phyloP scores from a whole-genome alignment of 2,888 invertebrate species.

The Epirrita christyi region DNA sequence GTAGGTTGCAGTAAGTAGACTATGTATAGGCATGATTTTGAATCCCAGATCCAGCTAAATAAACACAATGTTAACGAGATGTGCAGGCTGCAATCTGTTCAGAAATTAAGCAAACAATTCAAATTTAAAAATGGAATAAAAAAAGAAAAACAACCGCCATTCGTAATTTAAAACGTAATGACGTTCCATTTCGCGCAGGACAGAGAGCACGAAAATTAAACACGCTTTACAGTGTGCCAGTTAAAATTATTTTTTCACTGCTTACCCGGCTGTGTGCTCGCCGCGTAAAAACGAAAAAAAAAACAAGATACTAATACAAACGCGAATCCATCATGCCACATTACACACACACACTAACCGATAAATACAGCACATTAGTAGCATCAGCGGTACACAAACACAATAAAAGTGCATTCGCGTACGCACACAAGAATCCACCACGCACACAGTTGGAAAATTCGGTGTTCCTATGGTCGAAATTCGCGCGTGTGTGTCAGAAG shows the following conservation, averaged over 20 bases:
- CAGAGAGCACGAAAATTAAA: conserved; percentile 83
- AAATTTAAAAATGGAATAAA: conserved; percentile 73
- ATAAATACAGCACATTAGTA: conserved; percentile 54
- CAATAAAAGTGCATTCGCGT: conserved; percentile 70
- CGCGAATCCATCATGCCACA: conserved; percentile 77
- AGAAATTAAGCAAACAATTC: conserved; percentile 69
- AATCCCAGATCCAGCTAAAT: conserved; percentile 6
- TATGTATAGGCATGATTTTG: not conserved
- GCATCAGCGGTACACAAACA: conserved; percentile 56
- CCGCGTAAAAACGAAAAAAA: conserved; percentile 49
- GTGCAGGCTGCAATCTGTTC: conserved; percentile 43
- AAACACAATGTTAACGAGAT: conserved; percentile 33
- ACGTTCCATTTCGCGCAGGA: conserved; percentile 80
- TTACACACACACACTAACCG: conserved; percentile 63
- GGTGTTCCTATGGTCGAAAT: conserved; percentile 82
- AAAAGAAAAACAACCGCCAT: conserved; percentile 68
- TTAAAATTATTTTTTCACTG: conserved; percentile 83
- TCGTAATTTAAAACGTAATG: conserved; percentile 84
- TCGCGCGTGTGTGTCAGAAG: conserved; percentile 58
- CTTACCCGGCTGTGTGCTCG: conserved; percentile 72
- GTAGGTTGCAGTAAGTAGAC: too few species aligned
- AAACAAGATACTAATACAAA: conserved; percentile 78
- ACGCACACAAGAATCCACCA: conserved; percentile 47
- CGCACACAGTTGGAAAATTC: conserved; percentile 69
- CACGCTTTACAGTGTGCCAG: conserved; percentile 80